Evolutionary conservation across 2,797 vertebrate genomes (phyloP).

Genomic region (Taeniopygia guttata): DNA sequence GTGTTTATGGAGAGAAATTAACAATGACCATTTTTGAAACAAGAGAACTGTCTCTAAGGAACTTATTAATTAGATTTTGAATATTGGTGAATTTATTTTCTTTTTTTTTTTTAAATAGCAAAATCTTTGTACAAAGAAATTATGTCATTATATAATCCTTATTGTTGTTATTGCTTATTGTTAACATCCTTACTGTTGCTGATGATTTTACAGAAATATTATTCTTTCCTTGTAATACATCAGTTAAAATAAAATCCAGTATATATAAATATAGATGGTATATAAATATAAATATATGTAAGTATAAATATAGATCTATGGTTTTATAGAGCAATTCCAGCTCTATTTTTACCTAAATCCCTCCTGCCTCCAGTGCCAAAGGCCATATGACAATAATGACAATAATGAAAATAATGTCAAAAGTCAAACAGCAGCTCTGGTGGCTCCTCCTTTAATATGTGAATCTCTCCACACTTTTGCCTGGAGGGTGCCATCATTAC

Average conservation of each 20-base stretch:
- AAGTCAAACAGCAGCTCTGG: slow-evolving; percentile 30
- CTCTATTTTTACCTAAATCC: background rate
- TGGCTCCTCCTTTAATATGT: background rate
- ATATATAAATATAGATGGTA: background rate
- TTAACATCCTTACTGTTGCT: background rate
- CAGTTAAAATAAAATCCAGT: background rate
- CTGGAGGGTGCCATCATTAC: background rate
- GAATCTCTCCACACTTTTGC: background rate
- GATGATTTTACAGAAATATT: background rate
- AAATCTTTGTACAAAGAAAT: background rate
- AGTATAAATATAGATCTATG: background rate
- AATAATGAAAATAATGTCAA: background rate
- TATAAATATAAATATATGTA: background rate
- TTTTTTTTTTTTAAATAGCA: background rate
- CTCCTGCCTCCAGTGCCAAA: background rate
- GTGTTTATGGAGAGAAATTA: background rate
- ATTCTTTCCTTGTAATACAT: background rate
- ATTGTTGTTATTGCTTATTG: background rate
- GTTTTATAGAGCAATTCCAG: background rate
- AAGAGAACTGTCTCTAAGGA: background rate
- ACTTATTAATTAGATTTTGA: background rate
- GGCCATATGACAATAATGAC: background rate
- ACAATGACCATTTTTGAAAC: background rate
- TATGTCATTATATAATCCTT: fast-evolving
- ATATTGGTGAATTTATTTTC: background rate